Evolutionary conservation across 2,888 invertebrate species (phyloP).

Genomic region (Melitaea athalia): DNA sequence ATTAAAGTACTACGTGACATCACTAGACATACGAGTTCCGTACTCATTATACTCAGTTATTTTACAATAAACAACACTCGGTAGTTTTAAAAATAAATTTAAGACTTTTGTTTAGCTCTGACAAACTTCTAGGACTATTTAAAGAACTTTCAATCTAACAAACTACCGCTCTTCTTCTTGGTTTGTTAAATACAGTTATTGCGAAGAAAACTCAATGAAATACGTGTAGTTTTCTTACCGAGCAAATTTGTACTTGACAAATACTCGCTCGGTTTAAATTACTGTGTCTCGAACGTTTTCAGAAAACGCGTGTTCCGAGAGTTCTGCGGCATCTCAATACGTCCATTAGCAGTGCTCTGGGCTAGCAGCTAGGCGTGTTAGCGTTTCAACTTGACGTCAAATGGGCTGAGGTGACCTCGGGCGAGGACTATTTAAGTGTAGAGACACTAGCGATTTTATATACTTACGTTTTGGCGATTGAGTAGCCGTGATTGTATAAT

Average conservation of each 20-base stretch:
- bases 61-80: too few species aligned
- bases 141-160: too few species aligned
- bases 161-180: too few species aligned
- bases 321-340: conserved; percentile 36
- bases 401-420: conserved; percentile 43
- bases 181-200: too few species aligned
- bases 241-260: neutral
- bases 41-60: too few species aligned
- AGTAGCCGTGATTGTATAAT: neutral
- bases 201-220: too few species aligned
- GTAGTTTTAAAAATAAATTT: too few species aligned
- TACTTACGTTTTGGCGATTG: neutral
- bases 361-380: conserved; percentile 47
- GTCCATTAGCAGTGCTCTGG: conserved; percentile 41
- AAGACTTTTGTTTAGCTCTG: too few species aligned
- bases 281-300: conserved; percentile 9
- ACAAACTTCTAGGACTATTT: too few species aligned
- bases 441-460: conserved; percentile 30
- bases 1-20: too few species aligned
- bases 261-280: neutral
- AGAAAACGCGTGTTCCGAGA: neutral
- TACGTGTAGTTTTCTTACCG: neutral
- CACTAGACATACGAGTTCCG: too few species aligned
- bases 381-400: conserved; percentile 42
- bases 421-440: conserved; percentile 27